These are phyloP conservation scores for Desmophyllum pertusum DNA, from an alignment of 92 coral and sea anemone species.

Conservation along the genomic window DNA sequence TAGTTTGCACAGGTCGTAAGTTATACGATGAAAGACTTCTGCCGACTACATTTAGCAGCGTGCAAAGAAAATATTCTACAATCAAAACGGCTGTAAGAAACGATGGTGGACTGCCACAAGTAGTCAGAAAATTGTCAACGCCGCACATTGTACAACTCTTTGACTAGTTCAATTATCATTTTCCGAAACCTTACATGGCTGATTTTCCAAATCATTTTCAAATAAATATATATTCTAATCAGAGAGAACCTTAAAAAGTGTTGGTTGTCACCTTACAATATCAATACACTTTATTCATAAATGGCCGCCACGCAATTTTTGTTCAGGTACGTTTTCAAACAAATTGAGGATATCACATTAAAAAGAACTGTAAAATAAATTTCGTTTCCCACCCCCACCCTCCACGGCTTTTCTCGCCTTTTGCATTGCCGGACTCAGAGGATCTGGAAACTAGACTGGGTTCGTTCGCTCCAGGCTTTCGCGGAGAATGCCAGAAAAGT, in stretches of 20 bases:
- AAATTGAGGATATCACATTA: too few species aligned
- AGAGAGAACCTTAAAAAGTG: too few species aligned
- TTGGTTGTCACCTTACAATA: too few species aligned
- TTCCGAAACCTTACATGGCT: too few species aligned
- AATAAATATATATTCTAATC: too few species aligned
- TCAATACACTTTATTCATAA: too few species aligned
- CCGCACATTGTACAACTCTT: constrained; percentile 82
- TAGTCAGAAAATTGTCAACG: constrained; percentile 28
- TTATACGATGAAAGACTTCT: constrained; percentile 76
- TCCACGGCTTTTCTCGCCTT: not conserved
- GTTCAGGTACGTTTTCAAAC: too few species aligned
- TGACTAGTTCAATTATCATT: constrained; percentile 34
- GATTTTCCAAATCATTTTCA: too few species aligned
- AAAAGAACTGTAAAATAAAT: too few species aligned
- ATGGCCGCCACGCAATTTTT: too few species aligned
- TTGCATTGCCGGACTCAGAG: not conserved
- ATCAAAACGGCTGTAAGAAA: not conserved
- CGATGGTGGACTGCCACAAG: not conserved
- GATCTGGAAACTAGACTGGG: not conserved
- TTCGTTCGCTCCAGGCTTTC: not conserved
- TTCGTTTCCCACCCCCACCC: too few species aligned
- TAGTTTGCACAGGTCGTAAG: constrained; percentile 50
- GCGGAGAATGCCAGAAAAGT: not conserved
- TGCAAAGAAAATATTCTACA: not conserved
- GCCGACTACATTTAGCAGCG: constrained; percentile 26